These are phyloP conservation scores for Danio choprae DNA, from an alignment of 2,797 vertebrate genomes.

Conservation along the genomic window DNA sequence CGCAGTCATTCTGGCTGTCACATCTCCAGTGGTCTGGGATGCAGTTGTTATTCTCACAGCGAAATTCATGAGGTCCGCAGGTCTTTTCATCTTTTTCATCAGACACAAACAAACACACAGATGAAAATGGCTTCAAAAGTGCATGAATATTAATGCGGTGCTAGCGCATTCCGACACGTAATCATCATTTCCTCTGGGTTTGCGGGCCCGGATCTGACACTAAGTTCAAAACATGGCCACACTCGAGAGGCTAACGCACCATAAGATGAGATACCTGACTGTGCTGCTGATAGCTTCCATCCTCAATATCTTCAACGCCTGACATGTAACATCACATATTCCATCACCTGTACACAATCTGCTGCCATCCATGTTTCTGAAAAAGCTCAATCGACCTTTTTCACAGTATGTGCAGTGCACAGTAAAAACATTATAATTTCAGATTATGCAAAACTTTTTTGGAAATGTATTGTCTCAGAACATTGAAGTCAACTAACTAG, in stretches of 20 bases:
- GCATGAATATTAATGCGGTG: conserved; percentile 80
- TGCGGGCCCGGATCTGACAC: conserved; percentile 71
- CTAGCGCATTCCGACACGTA: conserved; percentile 70
- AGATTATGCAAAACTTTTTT: too few species aligned
- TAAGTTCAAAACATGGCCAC: conserved; percentile 74
- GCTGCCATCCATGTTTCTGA: conserved; percentile 12
- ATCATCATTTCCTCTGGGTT: conserved; percentile 79
- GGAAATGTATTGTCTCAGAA: too few species aligned
- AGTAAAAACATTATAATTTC: too few species aligned
- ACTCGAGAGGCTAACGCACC: conserved; percentile 68
- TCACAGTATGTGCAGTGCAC: background rate
- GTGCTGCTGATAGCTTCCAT: conserved; percentile 57
- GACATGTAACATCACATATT: conserved; percentile 44
- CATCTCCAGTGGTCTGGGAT: conserved; percentile 99
- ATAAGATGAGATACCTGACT: conserved; percentile 76
- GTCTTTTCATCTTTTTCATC: conserved; percentile 96
- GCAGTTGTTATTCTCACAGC: conserved; percentile 98
- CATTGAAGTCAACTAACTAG: too few species aligned
- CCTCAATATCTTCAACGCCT: conserved; percentile 37
- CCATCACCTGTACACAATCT: conserved; percentile 41
- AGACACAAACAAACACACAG: conserved; percentile 78
- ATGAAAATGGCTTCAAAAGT: conserved; percentile 80
- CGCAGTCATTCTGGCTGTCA: conserved; percentile 98
- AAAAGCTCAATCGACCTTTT: conserved; percentile 6
- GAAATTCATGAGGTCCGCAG: conserved; percentile 97